A percentile compares a stretch with the other conserved stretches of the same genome.
Evolutionary conservation across 2,888 invertebrate species (phyloP).

Genomic region (Stenodera caucasica): DNA sequence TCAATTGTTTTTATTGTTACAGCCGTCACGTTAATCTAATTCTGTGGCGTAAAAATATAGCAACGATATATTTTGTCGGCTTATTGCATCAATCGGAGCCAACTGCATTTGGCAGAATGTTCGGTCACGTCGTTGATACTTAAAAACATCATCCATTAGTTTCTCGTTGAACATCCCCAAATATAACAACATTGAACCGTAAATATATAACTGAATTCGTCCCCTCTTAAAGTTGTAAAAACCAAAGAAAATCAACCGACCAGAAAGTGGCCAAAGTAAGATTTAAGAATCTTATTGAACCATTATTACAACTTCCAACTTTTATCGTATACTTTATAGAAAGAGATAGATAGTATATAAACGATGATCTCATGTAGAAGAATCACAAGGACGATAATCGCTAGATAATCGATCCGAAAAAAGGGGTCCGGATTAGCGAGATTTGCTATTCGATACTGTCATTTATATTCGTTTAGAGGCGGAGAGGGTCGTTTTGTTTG

Average conservation of each 20-base stretch:
- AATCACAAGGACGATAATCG: conserved; percentile 50
- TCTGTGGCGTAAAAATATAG: conserved; percentile 10
- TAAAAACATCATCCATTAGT: conserved; percentile 29
- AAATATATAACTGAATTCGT: too few species aligned
- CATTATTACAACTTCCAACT: conserved; percentile 40
- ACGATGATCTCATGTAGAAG: conserved; percentile 29
- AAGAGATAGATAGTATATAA: too few species aligned
- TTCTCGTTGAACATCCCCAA: conserved; percentile 12
- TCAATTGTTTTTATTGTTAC: neutral
- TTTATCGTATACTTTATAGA: conserved; percentile 17
- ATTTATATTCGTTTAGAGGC: conserved; percentile 53
- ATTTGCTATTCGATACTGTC: conserved; percentile 55
- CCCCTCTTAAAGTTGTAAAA: too few species aligned
- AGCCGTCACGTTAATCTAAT: neutral
- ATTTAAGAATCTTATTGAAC: conserved; percentile 52
- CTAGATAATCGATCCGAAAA: conserved; percentile 46
- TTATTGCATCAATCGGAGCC: conserved; percentile 16
- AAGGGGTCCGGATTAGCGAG: conserved; percentile 51
- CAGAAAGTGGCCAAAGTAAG: conserved; percentile 52
- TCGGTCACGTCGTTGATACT: conserved; percentile 18
- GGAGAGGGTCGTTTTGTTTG: conserved; percentile 39
- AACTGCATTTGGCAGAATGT: conserved; percentile 3
- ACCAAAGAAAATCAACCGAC: conserved; percentile 37
- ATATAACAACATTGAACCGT: too few species aligned
- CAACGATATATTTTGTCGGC: conserved; percentile 14